phyloP scores from a whole-genome alignment of 2,888 invertebrate species.

The Hemaris fuciformis region DNA sequence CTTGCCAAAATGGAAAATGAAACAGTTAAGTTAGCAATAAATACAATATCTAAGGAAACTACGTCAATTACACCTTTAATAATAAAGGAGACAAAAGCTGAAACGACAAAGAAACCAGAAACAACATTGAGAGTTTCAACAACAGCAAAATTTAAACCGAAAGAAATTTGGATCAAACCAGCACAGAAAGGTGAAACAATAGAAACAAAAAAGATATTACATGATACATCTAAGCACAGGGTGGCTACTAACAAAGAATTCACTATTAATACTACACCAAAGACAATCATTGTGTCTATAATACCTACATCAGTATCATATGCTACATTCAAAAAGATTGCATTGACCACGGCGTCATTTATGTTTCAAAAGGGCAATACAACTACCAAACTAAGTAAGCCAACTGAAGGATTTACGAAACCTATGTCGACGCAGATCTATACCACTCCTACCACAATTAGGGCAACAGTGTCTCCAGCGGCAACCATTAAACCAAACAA shows the following conservation, averaged over 20 bases:
- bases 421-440: constrained; percentile 50
- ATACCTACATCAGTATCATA: constrained; percentile 76
- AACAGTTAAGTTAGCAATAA: background rate
- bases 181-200: constrained; percentile 75
- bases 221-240: constrained; percentile 49
- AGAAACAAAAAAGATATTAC: constrained; percentile 56
- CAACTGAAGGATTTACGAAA: constrained; percentile 51
- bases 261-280: constrained; percentile 61
- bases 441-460: constrained; percentile 35
- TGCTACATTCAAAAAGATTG: constrained; percentile 69
- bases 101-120: constrained; percentile 52
- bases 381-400: constrained; percentile 39
- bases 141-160: constrained; percentile 69
- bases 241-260: constrained; percentile 53
- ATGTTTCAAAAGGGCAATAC: constrained; percentile 42
- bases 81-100: constrained; percentile 34
- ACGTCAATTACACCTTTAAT: constrained; percentile 16
- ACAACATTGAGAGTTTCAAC: constrained; percentile 50
- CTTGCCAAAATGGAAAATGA: background rate
- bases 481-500: constrained; percentile 15
- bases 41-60: constrained; percentile 10
- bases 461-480: constrained; percentile 21
- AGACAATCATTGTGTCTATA: constrained; percentile 74
- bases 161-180: constrained; percentile 76
- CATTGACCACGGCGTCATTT: constrained; percentile 60